phyloP scores from a whole-genome alignment of 2,888 invertebrate genomes.

The Muscina levida region DNA sequence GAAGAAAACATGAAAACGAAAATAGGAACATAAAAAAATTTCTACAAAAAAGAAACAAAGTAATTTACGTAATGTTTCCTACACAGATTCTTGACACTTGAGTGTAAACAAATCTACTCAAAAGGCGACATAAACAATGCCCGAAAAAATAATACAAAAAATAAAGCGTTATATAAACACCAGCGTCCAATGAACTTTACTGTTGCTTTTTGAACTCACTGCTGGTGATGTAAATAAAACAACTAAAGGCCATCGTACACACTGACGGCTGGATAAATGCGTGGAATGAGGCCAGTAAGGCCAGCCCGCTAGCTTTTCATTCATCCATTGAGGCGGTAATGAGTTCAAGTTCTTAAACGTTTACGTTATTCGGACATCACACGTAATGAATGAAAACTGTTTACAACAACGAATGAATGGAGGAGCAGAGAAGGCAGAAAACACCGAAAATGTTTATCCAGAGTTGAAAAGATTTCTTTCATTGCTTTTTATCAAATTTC shows the following conservation, averaged over 20 bases:
- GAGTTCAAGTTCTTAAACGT: constrained; percentile 36
- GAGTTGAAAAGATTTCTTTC: too few relatives aligned
- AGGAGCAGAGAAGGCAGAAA: not conserved
- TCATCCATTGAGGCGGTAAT: constrained; percentile 12
- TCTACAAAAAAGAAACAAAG: not conserved
- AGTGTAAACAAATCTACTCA: too few relatives aligned
- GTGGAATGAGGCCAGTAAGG: not conserved
- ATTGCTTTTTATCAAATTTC: constrained; percentile 9
- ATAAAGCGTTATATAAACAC: constrained; percentile 4
- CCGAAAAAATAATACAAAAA: too few relatives aligned
- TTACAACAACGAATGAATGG: not conserved
- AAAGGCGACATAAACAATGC: too few relatives aligned
- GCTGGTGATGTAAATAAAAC: not conserved
- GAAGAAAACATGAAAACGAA: not conserved
- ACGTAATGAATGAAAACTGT: not conserved
- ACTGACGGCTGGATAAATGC: not conserved
- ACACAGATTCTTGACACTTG: too few relatives aligned
- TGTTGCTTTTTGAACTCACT: constrained; percentile 16
- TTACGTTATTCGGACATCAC: not conserved
- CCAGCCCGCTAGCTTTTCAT: not conserved
- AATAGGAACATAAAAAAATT: not conserved
- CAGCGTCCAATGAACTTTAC: constrained; percentile 39
- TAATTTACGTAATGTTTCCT: not conserved
- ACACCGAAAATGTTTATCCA: not conserved
- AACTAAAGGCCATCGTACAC: not conserved